Percentiles rank a stretch among this genome's conserved stretches.
Evolutionary conservation across 2,797 vertebrate species (phyloP).

Genomic region (Myiotriccus ornatus): DNA sequence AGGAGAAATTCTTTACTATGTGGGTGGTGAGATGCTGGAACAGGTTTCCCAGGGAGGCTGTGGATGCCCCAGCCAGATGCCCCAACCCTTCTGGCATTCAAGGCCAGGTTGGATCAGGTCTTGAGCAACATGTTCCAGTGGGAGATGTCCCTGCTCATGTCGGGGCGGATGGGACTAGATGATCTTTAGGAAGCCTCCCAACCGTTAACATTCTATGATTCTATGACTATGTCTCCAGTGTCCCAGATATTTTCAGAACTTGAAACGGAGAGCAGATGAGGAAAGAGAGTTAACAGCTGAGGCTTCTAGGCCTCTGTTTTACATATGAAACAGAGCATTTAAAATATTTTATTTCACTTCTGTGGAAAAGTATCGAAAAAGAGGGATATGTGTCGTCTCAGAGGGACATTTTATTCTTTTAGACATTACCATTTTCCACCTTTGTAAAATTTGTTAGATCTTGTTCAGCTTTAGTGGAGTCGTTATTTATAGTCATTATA

Average conservation of each 20-base stretch:
- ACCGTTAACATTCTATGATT: no score
- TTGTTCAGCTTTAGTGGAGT: not conserved
- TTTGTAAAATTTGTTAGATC: not conserved
- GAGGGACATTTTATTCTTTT: not conserved
- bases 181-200: not conserved
- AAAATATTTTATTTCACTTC: not conserved
- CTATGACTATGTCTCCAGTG: not conserved
- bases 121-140: not conserved
- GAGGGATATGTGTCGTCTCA: not conserved
- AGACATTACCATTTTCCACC: not conserved
- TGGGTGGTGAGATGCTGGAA: not conserved
- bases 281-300: not conserved
- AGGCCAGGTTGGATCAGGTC: not conserved
- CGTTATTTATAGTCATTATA: not conserved
- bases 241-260: not conserved
- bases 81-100: fast-evolving
- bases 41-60: not conserved
- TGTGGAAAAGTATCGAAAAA: not conserved
- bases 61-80: not conserved
- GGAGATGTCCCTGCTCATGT: not conserved
- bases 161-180: fast-evolving
- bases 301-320: not conserved
- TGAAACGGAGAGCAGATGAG: not conserved
- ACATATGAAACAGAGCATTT: not conserved
- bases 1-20: not conserved